Base-by-base conservation (phyloP, 92 coral and sea anemone genomes). In the Nematostella vectensis region DNA sequence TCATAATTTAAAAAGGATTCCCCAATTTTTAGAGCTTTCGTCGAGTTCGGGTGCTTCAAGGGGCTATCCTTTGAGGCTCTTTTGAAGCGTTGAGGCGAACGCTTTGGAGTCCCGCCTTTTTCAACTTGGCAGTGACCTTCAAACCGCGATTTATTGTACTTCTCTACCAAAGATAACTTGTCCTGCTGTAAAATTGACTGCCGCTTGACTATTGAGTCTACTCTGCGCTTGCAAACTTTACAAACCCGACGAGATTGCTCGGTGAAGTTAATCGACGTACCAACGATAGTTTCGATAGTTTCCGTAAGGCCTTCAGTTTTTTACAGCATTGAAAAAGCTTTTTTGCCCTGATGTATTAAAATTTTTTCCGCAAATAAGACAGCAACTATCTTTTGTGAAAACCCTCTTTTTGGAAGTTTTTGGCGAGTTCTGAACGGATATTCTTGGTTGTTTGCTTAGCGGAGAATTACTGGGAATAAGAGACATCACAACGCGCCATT, bases 161-260 rank as follows among this genome's bases (percentile, higher is more conserved):
- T 33, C 40, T 33, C 40, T 15, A 33, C 40, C 40, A 33, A 15
- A 33, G 40, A 33, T 33, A 15, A 33, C 15, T 33, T 33, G 40
- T 33, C 40, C 40, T 33, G 40, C 15, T 33, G 40, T 33, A 33
- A 33, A 15, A 33, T 33, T 6, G 40, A 33, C 15, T 33, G 40
- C 15, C 40, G 40, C 40, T 33, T 33, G 15, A 33, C 40, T 33
- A 33, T 33, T 6, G 40, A 33, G 40, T 33, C 40, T 33, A 33
- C 15, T 15, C 40, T 33, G 40, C 40, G 40, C 40, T 33, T 33
- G 40, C 40, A 33, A 33, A 15, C 15, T 33, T 33, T 33, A 33
- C 40, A 33, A 33, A 33, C 40, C 15, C 40, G 40, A 33, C 40
- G 40, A 33, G 40, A 33, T 33, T 33, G 40, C 15, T 33, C 40